These are phyloP conservation scores for Otus sunia DNA, from an alignment of 2,113 vertebrate species.

Conservation along the genomic window DNA sequence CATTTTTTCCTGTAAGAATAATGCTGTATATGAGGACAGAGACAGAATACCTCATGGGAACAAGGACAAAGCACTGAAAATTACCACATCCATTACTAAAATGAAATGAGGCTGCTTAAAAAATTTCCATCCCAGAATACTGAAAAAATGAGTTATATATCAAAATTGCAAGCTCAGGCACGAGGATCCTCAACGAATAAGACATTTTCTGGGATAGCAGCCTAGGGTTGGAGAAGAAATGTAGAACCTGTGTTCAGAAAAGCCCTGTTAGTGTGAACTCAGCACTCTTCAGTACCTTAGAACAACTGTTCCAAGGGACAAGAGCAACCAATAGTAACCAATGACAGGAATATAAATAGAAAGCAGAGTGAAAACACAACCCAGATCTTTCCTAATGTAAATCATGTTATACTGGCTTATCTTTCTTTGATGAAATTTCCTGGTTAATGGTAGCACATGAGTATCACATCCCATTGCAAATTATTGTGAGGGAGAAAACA, in stretches of 20 bases:
- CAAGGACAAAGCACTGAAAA: constrained; percentile 57
- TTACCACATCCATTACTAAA: constrained; percentile 55
- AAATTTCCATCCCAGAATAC: constrained; percentile 16
- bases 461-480: background rate
- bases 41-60: constrained; percentile 44
- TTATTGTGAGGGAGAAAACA: background rate
- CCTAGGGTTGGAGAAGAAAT: background rate
- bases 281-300: background rate
- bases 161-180: constrained; percentile 37
- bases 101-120: constrained; percentile 46
- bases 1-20: constrained; percentile 46
- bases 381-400: background rate
- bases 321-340: background rate
- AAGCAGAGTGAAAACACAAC: background rate
- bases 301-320: background rate
- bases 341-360: background rate
- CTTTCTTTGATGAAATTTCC: background rate
- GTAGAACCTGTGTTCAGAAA: background rate
- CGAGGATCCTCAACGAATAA: background rate
- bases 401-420: background rate
- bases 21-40: constrained; percentile 20
- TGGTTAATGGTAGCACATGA: background rate
- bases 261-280: background rate
- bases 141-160: constrained; percentile 22
- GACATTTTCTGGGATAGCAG: constrained; percentile 30